A percentile compares a stretch with the other conserved stretches of the same genome.
Conservation (phyloP, 2,888 invertebrate genomes). For the Eutolmus rufibarbis region DNA sequence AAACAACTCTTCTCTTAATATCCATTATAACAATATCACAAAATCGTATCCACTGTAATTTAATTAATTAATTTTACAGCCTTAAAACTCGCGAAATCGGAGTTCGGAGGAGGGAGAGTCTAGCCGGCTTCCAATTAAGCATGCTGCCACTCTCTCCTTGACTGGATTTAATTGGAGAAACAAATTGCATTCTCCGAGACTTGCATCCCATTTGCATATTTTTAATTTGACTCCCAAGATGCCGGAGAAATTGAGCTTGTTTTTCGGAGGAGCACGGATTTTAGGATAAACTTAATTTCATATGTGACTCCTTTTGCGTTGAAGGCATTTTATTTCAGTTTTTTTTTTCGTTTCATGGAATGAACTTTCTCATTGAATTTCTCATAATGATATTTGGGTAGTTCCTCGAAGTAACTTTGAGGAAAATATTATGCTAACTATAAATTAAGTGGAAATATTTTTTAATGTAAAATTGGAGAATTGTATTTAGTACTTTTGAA, state of each 20-base stretch:
- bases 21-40: neutral
- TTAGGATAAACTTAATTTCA: neutral
- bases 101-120: neutral
- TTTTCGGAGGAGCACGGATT: neutral
- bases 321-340: neutral
- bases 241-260: neutral
- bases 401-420: too few relatives aligned
- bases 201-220: neutral
- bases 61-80: neutral
- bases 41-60: neutral
- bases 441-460: too few relatives aligned
- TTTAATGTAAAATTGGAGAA: too few relatives aligned
- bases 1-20: neutral
- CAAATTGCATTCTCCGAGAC: neutral
- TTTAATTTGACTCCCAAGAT: neutral
- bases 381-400: neutral
- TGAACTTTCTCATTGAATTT: neutral
- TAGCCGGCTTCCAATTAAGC: neutral
- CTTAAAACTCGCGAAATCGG: neutral
- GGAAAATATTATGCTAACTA: too few relatives aligned
- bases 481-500: too few relatives aligned
- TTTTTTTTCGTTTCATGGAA: neutral
- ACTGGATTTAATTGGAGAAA: neutral
- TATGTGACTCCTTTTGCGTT: neutral
- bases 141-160: neutral